Evolutionary conservation across 2,888 invertebrate species (phyloP).

Genomic region (Platypus cylindrus): DNA sequence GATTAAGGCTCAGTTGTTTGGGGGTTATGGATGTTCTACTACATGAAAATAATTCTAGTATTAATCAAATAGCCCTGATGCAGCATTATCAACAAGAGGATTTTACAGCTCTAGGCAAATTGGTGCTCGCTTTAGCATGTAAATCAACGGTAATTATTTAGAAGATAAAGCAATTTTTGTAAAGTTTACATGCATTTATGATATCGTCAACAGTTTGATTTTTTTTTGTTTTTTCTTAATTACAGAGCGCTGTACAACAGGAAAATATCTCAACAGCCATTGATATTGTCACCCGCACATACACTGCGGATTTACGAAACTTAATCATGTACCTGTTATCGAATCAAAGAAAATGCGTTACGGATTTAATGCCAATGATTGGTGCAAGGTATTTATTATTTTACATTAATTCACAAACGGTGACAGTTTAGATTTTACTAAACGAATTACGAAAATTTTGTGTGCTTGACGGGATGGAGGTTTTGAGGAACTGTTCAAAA

Average conservation of each 20-base stretch:
- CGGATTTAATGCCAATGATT: slow-evolving; percentile 99
- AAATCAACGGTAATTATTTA: slow-evolving; percentile 48
- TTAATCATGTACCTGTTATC: slow-evolving; percentile 78
- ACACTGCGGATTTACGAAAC: slow-evolving; percentile 89
- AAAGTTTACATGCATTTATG: too few relatives aligned
- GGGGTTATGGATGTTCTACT: slow-evolving; percentile 72
- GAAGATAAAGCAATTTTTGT: too few relatives aligned
- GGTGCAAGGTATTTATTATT: slow-evolving; percentile 77
- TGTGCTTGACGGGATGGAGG: too few relatives aligned
- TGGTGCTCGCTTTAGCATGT: slow-evolving; percentile 87
- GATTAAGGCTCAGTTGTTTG: slow-evolving; percentile 70
- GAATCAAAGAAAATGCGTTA: slow-evolving; percentile 61
- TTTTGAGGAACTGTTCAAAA: too few relatives aligned
- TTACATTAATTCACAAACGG: too few relatives aligned
- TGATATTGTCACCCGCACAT: slow-evolving; percentile 78
- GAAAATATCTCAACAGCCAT: slow-evolving; percentile 81
- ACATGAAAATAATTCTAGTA: slow-evolving; percentile 49
- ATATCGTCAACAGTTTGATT: too few relatives aligned
- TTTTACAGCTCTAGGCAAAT: slow-evolving; percentile 76
- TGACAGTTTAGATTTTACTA: too few relatives aligned
- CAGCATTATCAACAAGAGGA: slow-evolving; percentile 82
- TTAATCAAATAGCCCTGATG: slow-evolving; percentile 50
- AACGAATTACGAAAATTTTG: too few relatives aligned
- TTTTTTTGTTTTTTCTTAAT: too few relatives aligned
- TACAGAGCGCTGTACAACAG: slow-evolving; percentile 67